These are phyloP conservation scores for Eupsittula cactorum DNA, from an alignment of 2,113 vertebrate genomes.

Conservation along the genomic window DNA sequence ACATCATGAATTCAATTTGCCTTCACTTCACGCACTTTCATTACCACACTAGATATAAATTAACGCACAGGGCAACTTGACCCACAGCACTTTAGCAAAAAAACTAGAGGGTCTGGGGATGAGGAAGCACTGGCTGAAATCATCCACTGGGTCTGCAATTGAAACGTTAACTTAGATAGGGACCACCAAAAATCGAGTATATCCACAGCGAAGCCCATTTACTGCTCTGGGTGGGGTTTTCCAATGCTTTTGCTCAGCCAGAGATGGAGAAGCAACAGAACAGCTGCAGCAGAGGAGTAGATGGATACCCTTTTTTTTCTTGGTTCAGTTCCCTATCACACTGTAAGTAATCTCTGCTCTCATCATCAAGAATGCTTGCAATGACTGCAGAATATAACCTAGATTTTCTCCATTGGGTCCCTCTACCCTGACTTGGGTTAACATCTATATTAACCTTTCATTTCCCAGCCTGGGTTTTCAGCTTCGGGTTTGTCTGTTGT, in stretches of 20 bases:
- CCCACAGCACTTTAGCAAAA: not conserved
- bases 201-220: not conserved
- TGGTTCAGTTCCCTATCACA: slow-evolving; percentile 39
- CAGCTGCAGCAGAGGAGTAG: slow-evolving; percentile 47
- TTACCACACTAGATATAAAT: not conserved
- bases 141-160: not conserved
- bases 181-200: not conserved
- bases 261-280: slow-evolving; percentile 45
- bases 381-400: not conserved
- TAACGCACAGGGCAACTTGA: rapidly evolving
- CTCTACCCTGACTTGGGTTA: not conserved
- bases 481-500: not conserved
- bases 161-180: not conserved
- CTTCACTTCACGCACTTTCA: not conserved
- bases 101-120: not conserved
- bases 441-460: not conserved
- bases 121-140: not conserved
- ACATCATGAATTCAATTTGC: not conserved
- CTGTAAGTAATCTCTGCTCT: slow-evolving; percentile 50
- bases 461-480: not conserved
- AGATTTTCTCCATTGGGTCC: not conserved
- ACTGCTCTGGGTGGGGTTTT: not conserved
- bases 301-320: not conserved
- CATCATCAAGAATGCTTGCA: slow-evolving; percentile 40
- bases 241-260: not conserved